phyloP scores from a whole-genome alignment of 2,113 vertebrate species.

The Grantiella picta region DNA sequence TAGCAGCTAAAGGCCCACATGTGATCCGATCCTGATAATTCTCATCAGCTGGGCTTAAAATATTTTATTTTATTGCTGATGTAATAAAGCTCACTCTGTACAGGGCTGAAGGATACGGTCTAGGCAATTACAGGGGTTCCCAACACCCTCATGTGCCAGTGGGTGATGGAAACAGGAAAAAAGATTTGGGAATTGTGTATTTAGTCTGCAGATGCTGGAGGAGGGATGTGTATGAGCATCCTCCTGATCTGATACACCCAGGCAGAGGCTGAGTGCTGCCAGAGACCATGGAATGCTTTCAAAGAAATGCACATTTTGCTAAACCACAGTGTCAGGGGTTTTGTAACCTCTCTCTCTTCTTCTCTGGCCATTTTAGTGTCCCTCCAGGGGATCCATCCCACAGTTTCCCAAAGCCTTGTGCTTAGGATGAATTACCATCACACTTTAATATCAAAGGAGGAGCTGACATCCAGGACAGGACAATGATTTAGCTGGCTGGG shows the following conservation, averaged over 20 bases:
- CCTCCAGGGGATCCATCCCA: not conserved
- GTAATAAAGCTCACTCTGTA: not conserved
- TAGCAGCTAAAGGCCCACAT: not conserved
- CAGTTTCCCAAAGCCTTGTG: not conserved
- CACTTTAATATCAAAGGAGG: not conserved
- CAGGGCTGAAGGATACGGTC: not conserved
- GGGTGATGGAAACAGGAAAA: not conserved
- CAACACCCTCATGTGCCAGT: not conserved
- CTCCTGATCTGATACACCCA: not conserved
- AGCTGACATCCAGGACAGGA: not conserved
- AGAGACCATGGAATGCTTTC: not conserved
- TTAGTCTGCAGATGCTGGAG: not conserved
- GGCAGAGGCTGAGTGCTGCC: not conserved
- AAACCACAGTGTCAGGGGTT: not conserved
- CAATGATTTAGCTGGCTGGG: not conserved
- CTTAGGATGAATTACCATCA: not conserved
- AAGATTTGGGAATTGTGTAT: not conserved
- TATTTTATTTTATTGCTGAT: not conserved
- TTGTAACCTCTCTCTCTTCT: not conserved
- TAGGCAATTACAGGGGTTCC: not conserved
- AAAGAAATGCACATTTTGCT: not conserved
- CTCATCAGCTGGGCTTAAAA: not conserved
- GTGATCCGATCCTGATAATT: not conserved
- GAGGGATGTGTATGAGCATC: not conserved
- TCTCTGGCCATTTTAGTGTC: not conserved